Percentiles rank a stretch among this genome's conserved stretches.
phyloP scores from a whole-genome alignment of 53 echinoderm and acorn worm species.

The Echinarachnius parma region DNA sequence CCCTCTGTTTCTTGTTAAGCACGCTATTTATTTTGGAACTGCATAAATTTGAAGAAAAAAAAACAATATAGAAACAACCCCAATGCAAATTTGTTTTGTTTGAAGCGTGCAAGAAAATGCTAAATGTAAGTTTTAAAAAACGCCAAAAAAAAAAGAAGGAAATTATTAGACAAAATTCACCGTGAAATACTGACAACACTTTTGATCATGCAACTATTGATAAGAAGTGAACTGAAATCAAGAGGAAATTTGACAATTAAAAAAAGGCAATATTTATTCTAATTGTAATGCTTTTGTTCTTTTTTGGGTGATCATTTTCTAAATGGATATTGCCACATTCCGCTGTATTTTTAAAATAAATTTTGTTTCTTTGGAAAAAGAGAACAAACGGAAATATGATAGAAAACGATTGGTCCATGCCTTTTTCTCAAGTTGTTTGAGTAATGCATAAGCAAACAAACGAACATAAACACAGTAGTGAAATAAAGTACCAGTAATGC shows the following conservation, averaged over 20 bases:
- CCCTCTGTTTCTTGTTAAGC: too few relatives aligned
- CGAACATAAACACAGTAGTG: slow-evolving; percentile 68
- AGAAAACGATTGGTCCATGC: slow-evolving; percentile 49
- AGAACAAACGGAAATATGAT: too few relatives aligned
- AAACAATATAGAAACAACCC: too few relatives aligned
- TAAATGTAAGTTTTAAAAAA: slow-evolving; percentile 38
- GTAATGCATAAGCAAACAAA: slow-evolving; percentile 57
- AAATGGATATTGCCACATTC: too few relatives aligned
- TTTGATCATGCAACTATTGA: slow-evolving; percentile 21
- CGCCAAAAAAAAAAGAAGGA: too few relatives aligned
- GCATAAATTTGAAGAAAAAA: slow-evolving; percentile 17
- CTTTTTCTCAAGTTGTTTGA: slow-evolving; percentile 37
- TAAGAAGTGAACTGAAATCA: slow-evolving; percentile 5
- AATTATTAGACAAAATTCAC: slow-evolving; percentile 44
- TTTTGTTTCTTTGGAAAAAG: too few relatives aligned
- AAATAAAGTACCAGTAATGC: slow-evolving; percentile 95
- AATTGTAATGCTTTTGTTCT: too few relatives aligned
- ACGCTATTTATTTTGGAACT: too few relatives aligned
- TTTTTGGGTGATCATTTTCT: too few relatives aligned
- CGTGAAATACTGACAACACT: slow-evolving; percentile 3
- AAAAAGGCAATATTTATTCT: too few relatives aligned
- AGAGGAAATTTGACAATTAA: too few relatives aligned
- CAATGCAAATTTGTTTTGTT: slow-evolving; percentile 35
- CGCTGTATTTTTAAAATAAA: too few relatives aligned
- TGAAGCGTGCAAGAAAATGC: slow-evolving; percentile 44